phyloP scores from a whole-genome alignment of 2,113 vertebrate genomes.

The Gobiocypris rarus region DNA sequence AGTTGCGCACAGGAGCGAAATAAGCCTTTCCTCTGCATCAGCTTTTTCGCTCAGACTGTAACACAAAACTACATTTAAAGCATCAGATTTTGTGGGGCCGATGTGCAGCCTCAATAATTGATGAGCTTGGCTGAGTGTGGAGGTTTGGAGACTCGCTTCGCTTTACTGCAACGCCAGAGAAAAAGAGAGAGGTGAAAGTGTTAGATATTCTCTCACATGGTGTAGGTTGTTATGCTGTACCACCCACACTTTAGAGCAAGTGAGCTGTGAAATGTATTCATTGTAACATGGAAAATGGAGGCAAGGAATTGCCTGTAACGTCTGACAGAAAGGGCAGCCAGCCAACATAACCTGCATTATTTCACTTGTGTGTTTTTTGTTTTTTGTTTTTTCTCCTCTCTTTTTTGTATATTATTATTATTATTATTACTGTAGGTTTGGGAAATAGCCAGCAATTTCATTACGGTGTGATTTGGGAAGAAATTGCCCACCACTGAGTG shows the following conservation, averaged over 20 bases:
- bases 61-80: slow-evolving; percentile 53
- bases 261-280: slow-evolving; percentile 95
- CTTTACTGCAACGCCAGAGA: slow-evolving; percentile 49
- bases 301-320: slow-evolving; percentile 86
- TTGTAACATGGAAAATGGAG: slow-evolving; percentile 87
- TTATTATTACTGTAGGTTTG: slow-evolving; percentile 86
- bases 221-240: slow-evolving; percentile 83
- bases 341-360: slow-evolving; percentile 88
- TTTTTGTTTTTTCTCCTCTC: background rate
- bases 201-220: slow-evolving; percentile 85
- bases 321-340: slow-evolving; percentile 84
- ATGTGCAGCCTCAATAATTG: slow-evolving; percentile 50
- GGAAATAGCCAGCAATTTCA: slow-evolving; percentile 89
- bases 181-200: slow-evolving; percentile 72
- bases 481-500: slow-evolving; percentile 82
- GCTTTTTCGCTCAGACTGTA: slow-evolving; percentile 31
- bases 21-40: slow-evolving; percentile 25
- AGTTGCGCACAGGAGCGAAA: background rate
- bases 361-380: slow-evolving; percentile 74
- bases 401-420: background rate
- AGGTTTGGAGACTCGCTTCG: slow-evolving; percentile 72
- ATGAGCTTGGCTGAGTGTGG: slow-evolving; percentile 54
- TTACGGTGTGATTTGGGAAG: slow-evolving; percentile 85
- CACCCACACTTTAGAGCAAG: slow-evolving; percentile 88
- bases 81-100: slow-evolving; percentile 50